phyloP scores from a whole-genome alignment of 2,888 invertebrate genomes.

The Acanthosepion esculentum region DNA sequence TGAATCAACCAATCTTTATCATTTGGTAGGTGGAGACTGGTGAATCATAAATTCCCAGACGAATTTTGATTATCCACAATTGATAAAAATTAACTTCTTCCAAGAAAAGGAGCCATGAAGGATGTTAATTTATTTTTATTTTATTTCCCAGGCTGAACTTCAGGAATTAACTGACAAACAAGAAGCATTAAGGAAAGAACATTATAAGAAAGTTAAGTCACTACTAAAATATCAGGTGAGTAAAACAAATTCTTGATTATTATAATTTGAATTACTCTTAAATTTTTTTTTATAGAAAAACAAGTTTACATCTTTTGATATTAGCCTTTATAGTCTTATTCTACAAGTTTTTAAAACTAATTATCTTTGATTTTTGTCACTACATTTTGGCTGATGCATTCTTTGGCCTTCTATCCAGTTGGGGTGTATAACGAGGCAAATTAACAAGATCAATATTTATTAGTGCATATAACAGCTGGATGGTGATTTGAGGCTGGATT shows the following conservation, averaged over 20 bases:
- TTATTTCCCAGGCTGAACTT: constrained; percentile 39
- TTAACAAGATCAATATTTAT: too few species aligned
- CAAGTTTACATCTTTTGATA: too few species aligned
- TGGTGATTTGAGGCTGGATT: too few species aligned
- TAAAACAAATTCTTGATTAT: background rate
- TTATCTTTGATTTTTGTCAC: background rate
- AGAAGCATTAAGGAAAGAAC: background rate
- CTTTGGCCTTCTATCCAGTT: background rate
- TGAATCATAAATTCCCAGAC: background rate
- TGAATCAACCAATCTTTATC: too few species aligned
- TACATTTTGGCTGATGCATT: background rate
- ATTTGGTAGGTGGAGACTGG: too few species aligned
- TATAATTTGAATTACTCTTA: too few species aligned
- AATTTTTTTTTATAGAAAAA: too few species aligned
- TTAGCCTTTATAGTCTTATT: background rate
- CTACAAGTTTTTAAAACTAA: too few species aligned
- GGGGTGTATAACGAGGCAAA: too few species aligned
- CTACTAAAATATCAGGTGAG: constrained; percentile 34
- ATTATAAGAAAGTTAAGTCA: constrained; percentile 17
- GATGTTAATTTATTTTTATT: background rate
- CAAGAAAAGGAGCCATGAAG: background rate
- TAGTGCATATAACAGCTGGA: too few species aligned
- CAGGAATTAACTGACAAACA: background rate
- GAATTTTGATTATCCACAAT: background rate
- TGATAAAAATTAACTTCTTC: background rate